Percentiles rank a stretch among this genome's conserved stretches.
Evolutionary conservation across 2,797 vertebrate species (phyloP).

Genomic region (Enteromius afrohamiltoni): DNA sequence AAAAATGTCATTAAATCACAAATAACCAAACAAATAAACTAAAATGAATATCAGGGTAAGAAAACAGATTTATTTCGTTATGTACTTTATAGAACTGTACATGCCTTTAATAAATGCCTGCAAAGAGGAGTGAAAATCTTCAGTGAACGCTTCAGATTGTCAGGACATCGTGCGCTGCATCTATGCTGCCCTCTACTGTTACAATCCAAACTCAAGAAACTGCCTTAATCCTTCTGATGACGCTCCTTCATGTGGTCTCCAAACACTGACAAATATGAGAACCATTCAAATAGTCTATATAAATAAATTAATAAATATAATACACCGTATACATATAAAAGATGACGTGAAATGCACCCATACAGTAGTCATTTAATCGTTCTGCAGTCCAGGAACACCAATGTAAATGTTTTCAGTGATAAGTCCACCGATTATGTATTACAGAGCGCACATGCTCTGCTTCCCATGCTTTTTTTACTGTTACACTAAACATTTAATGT

Average conservation of each 20-base stretch:
- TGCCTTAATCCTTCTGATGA: neutral
- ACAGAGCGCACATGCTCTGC: neutral
- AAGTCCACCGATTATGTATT: neutral
- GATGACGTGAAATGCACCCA: constrained; percentile 14
- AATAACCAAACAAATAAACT: neutral
- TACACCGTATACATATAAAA: constrained; percentile 41
- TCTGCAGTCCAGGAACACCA: neutral
- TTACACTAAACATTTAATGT: neutral
- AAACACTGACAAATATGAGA: constrained; percentile 25
- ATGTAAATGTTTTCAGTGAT: neutral
- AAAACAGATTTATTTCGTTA: constrained; percentile 42
- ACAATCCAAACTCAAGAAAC: neutral
- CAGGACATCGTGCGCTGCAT: constrained; percentile 31
- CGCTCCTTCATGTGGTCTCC: constrained; percentile 1
- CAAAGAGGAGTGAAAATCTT: constrained; percentile 1
- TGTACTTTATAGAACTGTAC: constrained; percentile 41
- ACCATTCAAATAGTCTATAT: constrained; percentile 33
- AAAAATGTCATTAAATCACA: constrained; percentile 1
- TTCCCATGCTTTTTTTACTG: constrained; percentile 4
- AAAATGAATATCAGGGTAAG: neutral
- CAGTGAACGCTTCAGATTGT: constrained; percentile 46
- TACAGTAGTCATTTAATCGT: constrained; percentile 1
- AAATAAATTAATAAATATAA: constrained; percentile 69
- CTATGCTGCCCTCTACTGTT: constrained; percentile 65
- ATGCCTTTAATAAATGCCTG: constrained; percentile 38